phyloP scores from a whole-genome alignment of 1,140 invertebrate species.

The Phymastichus coffea region DNA sequence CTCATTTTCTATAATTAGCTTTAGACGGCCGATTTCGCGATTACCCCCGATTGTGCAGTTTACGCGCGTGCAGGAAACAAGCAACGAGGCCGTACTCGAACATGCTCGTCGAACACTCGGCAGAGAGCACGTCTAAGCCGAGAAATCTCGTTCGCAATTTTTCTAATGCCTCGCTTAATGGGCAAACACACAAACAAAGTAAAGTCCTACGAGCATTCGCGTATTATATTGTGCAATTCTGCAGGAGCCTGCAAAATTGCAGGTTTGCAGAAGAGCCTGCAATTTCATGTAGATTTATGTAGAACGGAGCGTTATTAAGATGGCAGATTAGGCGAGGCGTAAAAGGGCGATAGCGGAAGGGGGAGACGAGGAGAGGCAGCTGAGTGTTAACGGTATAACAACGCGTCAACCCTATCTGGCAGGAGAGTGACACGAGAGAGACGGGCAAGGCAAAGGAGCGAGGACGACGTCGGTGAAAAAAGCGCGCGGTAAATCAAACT shows the following conservation, averaged over 20 bases:
- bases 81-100: too few species aligned
- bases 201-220: conserved; percentile 13
- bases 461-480: too few species aligned
- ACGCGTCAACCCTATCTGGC: neutral
- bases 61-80: too few species aligned
- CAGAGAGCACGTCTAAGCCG: too few species aligned
- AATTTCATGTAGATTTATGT: conserved; percentile 55
- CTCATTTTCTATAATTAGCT: too few species aligned
- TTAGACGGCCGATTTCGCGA: too few species aligned
- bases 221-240: conserved; percentile 34
- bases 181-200: conserved; percentile 21
- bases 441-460: too few species aligned
- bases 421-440: too few species aligned
- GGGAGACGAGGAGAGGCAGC: neutral
- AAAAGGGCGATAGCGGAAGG: conserved; percentile 19
- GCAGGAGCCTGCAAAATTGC: conserved; percentile 41
- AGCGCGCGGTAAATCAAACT: neutral
- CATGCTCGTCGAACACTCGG: too few species aligned
- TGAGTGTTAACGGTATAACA: conserved; percentile 3
- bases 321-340: conserved; percentile 39
- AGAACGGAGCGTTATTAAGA: conserved; percentile 51
- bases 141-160: too few species aligned
- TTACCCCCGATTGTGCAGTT: too few species aligned
- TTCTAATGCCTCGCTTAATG: too few species aligned
- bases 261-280: conserved; percentile 38